Base-by-base conservation (phyloP, 2,113 vertebrate species). In the Alaudala cheleensis region DNA sequence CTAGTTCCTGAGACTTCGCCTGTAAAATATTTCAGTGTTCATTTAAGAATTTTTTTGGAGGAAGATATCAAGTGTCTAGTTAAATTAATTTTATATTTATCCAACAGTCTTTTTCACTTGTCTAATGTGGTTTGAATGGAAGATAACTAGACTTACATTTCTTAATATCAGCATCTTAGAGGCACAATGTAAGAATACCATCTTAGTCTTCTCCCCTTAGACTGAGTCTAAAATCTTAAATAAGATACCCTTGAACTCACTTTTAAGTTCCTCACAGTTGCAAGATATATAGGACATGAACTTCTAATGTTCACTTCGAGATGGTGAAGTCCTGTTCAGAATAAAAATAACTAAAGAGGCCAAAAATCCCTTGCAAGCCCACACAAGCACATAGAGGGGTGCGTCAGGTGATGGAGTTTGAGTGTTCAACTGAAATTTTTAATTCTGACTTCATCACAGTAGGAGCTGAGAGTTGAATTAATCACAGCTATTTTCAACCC, bases 1-100 rank as follows among this genome's bases (percentile, higher is more conserved):
- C 97, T 84, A 98, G 94, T 26, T 97, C 96, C 85, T 95, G 90
- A 88, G 96, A 81, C 61, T 98, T 97, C 93, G 89, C 90, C 98
- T 98, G 95, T 66, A 97, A 97, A 88, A 96, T 70, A 97, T 93
- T 91, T 64, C 76, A 95, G 53, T 13, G 88, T 62, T 85, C 45
- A 65, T 8, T 92, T 50, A 42, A 42, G 42, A 91, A 33, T 3
- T 21, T 14, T 60, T 81, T 86, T 50, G 7, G 11, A 21, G 42
- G 31, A 60, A 26, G 12, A 72, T 26, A 78, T 7, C 11, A 70
- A 28, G 19, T 54, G 18, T 54, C 42, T 72, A 69, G 47, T 58
- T 72, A 84, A 92, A 93, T 5, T 70, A 23, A 54, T 70, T 70
- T 82, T 33, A 20, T 40, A 53, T 58, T 89, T 85, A 65, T 66